Conservation (phyloP, 2,888 invertebrate species). For the Elmis aenea region DNA sequence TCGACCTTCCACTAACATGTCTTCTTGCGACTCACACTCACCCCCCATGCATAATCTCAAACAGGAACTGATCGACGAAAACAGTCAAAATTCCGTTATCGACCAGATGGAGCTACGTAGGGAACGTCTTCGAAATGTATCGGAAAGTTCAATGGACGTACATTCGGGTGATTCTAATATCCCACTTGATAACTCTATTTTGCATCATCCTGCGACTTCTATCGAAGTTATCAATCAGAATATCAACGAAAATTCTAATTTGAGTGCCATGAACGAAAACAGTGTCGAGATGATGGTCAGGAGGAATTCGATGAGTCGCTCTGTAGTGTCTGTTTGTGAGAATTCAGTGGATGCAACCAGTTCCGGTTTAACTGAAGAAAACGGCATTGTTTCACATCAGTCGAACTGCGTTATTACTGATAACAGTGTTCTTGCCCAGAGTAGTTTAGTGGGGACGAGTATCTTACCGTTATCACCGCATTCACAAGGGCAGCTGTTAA, state of each 20-base stretch:
- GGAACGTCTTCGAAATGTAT: constrained; percentile 41
- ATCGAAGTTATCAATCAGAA: constrained; percentile 25
- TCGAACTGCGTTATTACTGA: not conserved
- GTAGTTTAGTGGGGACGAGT: not conserved
- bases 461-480: no score
- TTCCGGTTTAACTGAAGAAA: not conserved
- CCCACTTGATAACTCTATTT: constrained; percentile 50
- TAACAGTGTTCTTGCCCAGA: not conserved
- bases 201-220: constrained; percentile 36
- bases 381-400: not conserved
- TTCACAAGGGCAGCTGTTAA: not conserved
- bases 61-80: constrained; percentile 67
- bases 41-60: constrained; percentile 55
- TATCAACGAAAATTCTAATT: constrained; percentile 39
- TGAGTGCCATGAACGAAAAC: constrained; percentile 38
- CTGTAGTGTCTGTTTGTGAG: constrained; percentile 5
- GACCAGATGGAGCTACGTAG: constrained; percentile 37
- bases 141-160: constrained; percentile 47
- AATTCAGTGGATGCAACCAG: constrained; percentile 1
- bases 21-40: constrained; percentile 54
- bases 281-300: constrained; percentile 37
- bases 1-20: constrained; percentile 55
- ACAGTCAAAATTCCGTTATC: constrained; percentile 60
- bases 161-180: constrained; percentile 44
- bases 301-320: constrained; percentile 26